A percentile compares a stretch with the other conserved stretches of the same genome.
Evolutionary conservation across 2,888 invertebrate genomes (phyloP).

Genomic region (Cephus rjabovi): DNA sequence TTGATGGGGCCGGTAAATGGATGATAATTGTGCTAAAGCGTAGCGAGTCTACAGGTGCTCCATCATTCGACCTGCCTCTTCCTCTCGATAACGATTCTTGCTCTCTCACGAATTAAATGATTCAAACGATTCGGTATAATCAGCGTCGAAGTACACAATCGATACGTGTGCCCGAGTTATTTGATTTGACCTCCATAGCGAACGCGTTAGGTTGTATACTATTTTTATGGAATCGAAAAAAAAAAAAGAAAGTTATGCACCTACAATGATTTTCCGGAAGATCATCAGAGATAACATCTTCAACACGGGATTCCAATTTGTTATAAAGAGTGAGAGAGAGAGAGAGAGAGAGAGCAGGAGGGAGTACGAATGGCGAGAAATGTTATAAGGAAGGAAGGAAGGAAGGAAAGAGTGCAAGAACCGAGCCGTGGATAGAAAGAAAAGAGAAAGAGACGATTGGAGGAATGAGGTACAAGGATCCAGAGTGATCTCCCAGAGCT

Average conservation of each 20-base stretch:
- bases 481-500: conserved; percentile 27
- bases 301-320: conserved; percentile 13
- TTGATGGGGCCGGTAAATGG: conserved; percentile 62
- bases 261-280: not conserved
- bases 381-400: conserved; percentile 2
- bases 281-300: not conserved
- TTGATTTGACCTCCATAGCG: not conserved
- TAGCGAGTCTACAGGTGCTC: conserved; percentile 34
- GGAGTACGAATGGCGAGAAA: not conserved
- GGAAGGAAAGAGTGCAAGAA: conserved; percentile 7
- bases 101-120: not conserved
- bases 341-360: conserved; percentile 14
- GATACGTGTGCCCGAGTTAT: not conserved
- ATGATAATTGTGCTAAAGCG: conserved; percentile 55
- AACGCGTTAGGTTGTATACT: too few species aligned
- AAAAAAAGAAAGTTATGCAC: not conserved
- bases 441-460: conserved; percentile 17
- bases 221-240: too few species aligned
- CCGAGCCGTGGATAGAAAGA: not conserved
- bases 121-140: not conserved
- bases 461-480: conserved; percentile 33
- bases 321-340: conserved; percentile 19
- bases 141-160: not conserved
- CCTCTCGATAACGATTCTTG: not conserved
- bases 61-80: conserved; percentile 18